These are phyloP conservation scores for Rhinolophus sinicus DNA, from an alignment of 2,113 vertebrate species.

Conservation along the genomic window DNA sequence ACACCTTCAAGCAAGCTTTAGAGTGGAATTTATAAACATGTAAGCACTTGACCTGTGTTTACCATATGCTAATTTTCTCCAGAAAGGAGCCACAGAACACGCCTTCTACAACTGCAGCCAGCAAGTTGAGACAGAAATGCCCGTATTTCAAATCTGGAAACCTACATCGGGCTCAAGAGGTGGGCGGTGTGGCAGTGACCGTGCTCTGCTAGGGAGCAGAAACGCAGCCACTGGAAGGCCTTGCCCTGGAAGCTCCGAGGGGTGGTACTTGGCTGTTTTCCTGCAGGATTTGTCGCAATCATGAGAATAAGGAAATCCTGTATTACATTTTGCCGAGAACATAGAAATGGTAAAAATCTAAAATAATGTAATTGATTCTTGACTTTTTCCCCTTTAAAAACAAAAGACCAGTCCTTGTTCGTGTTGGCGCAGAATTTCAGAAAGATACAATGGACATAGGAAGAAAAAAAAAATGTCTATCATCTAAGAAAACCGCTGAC, in stretches of 20 bases:
- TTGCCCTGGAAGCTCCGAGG: slow-evolving; percentile 77
- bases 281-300: slow-evolving; percentile 77
- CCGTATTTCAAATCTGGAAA: slow-evolving; percentile 44
- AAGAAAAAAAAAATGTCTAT: slow-evolving; percentile 74
- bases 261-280: slow-evolving; percentile 80
- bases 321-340: slow-evolving; percentile 81
- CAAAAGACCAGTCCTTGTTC: slow-evolving; percentile 74
- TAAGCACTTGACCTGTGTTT: slow-evolving; percentile 72
- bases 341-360: slow-evolving; percentile 79
- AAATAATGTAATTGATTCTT: slow-evolving; percentile 76
- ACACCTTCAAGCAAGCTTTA: background rate
- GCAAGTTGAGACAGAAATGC: slow-evolving; percentile 58
- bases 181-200: slow-evolving; percentile 33
- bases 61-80: slow-evolving; percentile 63
- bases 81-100: slow-evolving; percentile 30
- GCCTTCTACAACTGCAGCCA: slow-evolving; percentile 24
- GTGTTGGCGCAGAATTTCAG: slow-evolving; percentile 80
- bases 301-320: slow-evolving; percentile 83
- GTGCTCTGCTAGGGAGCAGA: slow-evolving; percentile 64
- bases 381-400: slow-evolving; percentile 73
- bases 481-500: slow-evolving; percentile 82
- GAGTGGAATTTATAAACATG: slow-evolving; percentile 58
- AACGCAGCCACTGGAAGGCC: slow-evolving; percentile 66
- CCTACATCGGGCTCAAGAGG: slow-evolving; percentile 25
- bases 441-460: slow-evolving; percentile 77